A percentile compares a stretch with the other conserved stretches of the same genome.
Evolutionary conservation across 2,797 vertebrate species (phyloP).

Genomic region (Staurois parvus): DNA sequence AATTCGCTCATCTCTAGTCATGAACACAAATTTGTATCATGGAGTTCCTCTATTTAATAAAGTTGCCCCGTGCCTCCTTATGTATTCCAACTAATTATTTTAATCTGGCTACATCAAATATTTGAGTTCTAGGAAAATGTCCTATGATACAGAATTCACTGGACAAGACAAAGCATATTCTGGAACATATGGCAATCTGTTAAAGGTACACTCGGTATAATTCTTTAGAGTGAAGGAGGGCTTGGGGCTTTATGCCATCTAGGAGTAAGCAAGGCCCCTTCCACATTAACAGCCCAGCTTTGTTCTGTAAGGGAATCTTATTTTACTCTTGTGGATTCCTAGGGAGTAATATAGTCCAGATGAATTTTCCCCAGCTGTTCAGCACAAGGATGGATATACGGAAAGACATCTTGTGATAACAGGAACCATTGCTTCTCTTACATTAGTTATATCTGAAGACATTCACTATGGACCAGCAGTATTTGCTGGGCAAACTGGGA

Average conservation of each 20-base stretch:
- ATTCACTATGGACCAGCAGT: background rate
- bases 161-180: background rate
- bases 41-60: background rate
- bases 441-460: background rate
- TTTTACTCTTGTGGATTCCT: constrained; percentile 4
- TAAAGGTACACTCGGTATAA: background rate
- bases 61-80: background rate
- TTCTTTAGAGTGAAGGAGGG: background rate
- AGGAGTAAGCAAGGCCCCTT: background rate
- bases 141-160: constrained; percentile 1
- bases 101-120: background rate
- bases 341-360: constrained; percentile 31
- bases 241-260: background rate
- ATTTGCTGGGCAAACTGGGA: background rate
- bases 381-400: background rate
- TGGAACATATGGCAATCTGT: background rate
- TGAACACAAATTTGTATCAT: background rate
- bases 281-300: background rate
- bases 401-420: background rate
- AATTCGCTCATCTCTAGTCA: too few species aligned
- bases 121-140: constrained; percentile 6
- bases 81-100: background rate
- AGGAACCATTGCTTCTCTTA: background rate
- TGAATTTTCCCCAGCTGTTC: background rate
- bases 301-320: background rate